Evolutionary conservation across 1,140 invertebrate species (phyloP), one percentile per base, ranked within the genome.

Genomic region (Lordiphosa stackelbergi): DNA sequence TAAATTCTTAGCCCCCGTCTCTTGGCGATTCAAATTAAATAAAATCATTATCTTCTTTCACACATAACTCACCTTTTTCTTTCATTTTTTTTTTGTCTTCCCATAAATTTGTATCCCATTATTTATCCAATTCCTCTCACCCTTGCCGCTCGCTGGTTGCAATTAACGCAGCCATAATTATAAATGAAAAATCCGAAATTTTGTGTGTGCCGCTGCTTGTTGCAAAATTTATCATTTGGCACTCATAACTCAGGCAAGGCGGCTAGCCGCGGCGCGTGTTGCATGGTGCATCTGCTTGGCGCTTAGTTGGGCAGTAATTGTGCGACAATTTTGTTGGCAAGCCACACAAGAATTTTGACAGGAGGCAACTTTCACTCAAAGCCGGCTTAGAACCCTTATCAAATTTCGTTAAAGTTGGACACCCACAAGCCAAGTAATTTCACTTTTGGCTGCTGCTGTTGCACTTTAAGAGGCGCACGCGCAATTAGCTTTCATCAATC

Each of bases 401-500:
- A 81, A 74, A 71, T 58, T 81, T 35, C 64, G 66, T 68, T 35
- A 58, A 59, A 47, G 11, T 2, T 35, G 10, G 43, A 64, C 59
- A 70, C 66, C 66, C 52, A 71, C 66, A 51, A 71, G 56, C 42
- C 19, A 9, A 13, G 40, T 62, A 66, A 35, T 68, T 68, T 68
- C 64, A 68, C 64, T 68, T 68, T 68, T 64, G 19, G 41, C 13
- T 31, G 51, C 24, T 57, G 46, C 37, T 57, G 47, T 47, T 57
- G 47, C 55, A 42, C 47, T 52, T 31, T 31, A 31, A 13, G 41
- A 19, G 68, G 63, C 66, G 64, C 64, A 68, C 59, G 63, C 64
- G 74, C 75, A 81, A 81, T 81, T 81, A 83, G 71, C 75, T 81
- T 73, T 81, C 75, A 81, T 81, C 75, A 81, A 81, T 81, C 75